Percentiles rank a stretch among this genome's conserved stretches.
Evolutionary conservation across 1,140 invertebrate genomes (phyloP).

Genomic region (Brachionus sp.): DNA sequence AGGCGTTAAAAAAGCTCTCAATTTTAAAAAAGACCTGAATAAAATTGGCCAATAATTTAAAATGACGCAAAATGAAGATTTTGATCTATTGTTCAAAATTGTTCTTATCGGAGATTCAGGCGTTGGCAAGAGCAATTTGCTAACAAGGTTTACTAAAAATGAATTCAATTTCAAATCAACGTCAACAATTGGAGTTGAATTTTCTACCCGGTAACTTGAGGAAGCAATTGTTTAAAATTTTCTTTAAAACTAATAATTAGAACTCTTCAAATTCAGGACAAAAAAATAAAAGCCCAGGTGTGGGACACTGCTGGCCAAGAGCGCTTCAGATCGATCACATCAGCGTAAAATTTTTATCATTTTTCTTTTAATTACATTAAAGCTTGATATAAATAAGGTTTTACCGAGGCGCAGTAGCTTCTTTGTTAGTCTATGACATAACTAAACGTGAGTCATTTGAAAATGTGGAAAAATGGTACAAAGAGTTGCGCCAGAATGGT

Average conservation of each 20-base stretch:
- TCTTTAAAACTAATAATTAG: slow-evolving; percentile 59
- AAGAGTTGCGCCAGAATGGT: slow-evolving; percentile 93
- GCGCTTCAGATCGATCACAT: slow-evolving; percentile 87
- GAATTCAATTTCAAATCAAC: slow-evolving; percentile 99
- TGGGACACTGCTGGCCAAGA: slow-evolving; percentile 99
- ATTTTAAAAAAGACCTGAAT: not conserved
- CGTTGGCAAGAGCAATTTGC: slow-evolving; percentile 97
- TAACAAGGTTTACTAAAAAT: slow-evolving; percentile 98
- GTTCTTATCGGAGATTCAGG: slow-evolving; percentile 99
- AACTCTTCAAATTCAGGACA: slow-evolving; percentile 58
- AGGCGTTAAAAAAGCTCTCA: not conserved
- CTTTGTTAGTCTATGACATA: slow-evolving; percentile 84
- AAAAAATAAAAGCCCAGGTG: slow-evolving; percentile 74
- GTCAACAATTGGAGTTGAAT: slow-evolving; percentile 99
- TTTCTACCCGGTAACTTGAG: slow-evolving; percentile 68
- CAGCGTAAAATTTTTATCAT: slow-evolving; percentile 84
- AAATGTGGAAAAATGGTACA: slow-evolving; percentile 98
- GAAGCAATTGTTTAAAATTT: not conserved
- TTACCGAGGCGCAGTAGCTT: slow-evolving; percentile 78
- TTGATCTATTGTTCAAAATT: slow-evolving; percentile 67
- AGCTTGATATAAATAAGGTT: slow-evolving; percentile 47
- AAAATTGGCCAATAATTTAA: no score
- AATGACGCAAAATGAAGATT: not conserved
- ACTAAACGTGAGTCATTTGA: slow-evolving; percentile 95
- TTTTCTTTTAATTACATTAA: not conserved